Conservation (phyloP, 2,888 invertebrate genomes). For the Himalopsyche anomala region DNA sequence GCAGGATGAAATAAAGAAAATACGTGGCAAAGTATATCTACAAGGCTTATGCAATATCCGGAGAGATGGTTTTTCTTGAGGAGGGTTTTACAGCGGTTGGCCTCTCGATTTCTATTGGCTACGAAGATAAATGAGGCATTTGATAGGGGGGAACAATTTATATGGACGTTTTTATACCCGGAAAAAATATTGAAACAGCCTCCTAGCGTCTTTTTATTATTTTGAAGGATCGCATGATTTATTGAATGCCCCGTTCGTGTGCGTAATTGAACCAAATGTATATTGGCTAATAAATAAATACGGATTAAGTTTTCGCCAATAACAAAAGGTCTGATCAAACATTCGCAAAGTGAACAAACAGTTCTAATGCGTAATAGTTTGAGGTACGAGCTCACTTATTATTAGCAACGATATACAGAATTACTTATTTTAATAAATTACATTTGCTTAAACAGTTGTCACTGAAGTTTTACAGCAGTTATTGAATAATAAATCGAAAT, state of each 20-base stretch:
- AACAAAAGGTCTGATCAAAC: neutral
- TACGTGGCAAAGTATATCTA: constrained; percentile 59
- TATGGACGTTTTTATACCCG: constrained; percentile 63
- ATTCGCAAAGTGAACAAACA: neutral
- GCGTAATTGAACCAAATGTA: constrained; percentile 38
- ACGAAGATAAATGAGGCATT: constrained; percentile 66
- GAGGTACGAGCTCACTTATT: no score
- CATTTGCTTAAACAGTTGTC: no score
- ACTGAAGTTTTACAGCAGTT: no score
- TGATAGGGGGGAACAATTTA: constrained; percentile 62
- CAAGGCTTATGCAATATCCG: constrained; percentile 64
- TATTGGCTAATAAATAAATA: constrained; percentile 23
- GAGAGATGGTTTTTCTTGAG: constrained; percentile 59
- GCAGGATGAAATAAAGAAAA: constrained; percentile 59
- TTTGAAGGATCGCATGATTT: constrained; percentile 64
- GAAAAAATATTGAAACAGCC: constrained; percentile 62
- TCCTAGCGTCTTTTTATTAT: constrained; percentile 59
- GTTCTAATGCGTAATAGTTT: no score
- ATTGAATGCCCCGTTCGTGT: constrained; percentile 52
- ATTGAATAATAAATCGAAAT: no score
- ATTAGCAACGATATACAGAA: no score
- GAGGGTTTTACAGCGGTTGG: constrained; percentile 65
- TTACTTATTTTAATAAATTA: no score
- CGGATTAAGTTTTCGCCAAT: neutral
- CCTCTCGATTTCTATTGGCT: constrained; percentile 65